Evolutionary conservation across 2,888 invertebrate species (phyloP).

Genomic region (Diachrysia chrysitis): DNA sequence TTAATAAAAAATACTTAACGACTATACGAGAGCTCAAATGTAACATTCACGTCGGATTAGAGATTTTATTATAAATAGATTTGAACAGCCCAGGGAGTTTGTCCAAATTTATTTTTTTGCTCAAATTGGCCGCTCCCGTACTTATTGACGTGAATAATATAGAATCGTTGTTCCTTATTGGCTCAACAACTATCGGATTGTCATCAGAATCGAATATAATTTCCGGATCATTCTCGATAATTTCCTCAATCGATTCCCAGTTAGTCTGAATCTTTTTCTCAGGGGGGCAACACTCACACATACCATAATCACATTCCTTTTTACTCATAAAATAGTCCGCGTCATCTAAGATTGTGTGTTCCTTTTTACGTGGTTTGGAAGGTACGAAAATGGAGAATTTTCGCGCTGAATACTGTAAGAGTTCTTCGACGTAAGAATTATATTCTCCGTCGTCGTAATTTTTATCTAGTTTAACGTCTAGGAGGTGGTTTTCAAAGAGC

Average conservation of each 20-base stretch:
- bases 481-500: slow-evolving; percentile 53
- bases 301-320: slow-evolving; percentile 83
- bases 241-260: slow-evolving; percentile 83
- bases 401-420: slow-evolving; percentile 77
- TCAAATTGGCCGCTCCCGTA: slow-evolving; percentile 60
- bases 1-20: slow-evolving; percentile 13
- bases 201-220: slow-evolving; percentile 84
- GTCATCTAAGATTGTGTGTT: slow-evolving; percentile 82
- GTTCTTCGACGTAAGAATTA: slow-evolving; percentile 73
- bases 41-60: slow-evolving; percentile 61
- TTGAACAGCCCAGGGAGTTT: slow-evolving; percentile 74
- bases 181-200: slow-evolving; percentile 80
- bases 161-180: slow-evolving; percentile 58
- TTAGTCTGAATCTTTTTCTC: slow-evolving; percentile 74
- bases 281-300: slow-evolving; percentile 79
- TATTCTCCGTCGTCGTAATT: slow-evolving; percentile 65
- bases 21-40: slow-evolving; percentile 19
- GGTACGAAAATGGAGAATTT: slow-evolving; percentile 80
- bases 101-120: slow-evolving; percentile 69
- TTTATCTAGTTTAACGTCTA: slow-evolving; percentile 60
- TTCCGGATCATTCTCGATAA: slow-evolving; percentile 86
- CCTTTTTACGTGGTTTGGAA: slow-evolving; percentile 64
- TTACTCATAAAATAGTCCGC: slow-evolving; percentile 80
- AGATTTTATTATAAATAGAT: slow-evolving; percentile 72
- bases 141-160: slow-evolving; percentile 53